Base-by-base conservation (phyloP, 2,797 vertebrate genomes). In the Karalla daura region DNA sequence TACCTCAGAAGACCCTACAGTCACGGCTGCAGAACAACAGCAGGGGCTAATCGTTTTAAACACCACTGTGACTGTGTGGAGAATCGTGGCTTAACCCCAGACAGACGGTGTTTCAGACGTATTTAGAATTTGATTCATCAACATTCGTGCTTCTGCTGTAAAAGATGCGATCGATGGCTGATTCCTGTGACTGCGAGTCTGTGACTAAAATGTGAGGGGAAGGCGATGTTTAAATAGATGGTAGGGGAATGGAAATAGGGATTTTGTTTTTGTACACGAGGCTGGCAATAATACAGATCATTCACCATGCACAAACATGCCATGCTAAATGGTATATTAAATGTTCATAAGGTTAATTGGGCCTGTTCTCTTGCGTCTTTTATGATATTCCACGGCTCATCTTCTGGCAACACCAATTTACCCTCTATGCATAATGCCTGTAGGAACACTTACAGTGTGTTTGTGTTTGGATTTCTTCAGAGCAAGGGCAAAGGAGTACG, bases 331-430 rank as follows among this genome's bases (percentile, higher is more conserved):
- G 35, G 24, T 43, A 70, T 64, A 61, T 45, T 70, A 45, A 74
- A 72, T 63, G 55, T 80, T 76, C 27, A 46, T 55, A 63, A 44
- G 59, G 68, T 70, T 66, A 76, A 25, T 69, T 64, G 15, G 45
- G 25, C 5, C 21, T 21, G 13, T 53, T 63, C 49, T 59, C 41
- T 47, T 21, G n/a, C 69, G 74, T 69, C 72, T 56, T 74, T 77
- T 32, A 55, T 71, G 53, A 63, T 68, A 67, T 66, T 77, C 75
- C 56, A 74, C n/a, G 20, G 61, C 67, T 84, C 74, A 78, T 83
- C 69, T 30, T 75, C 61, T 80, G 61, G 56, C 47, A 78, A 27
- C 46, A 56, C 55, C 43, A 62, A 33, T 80, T 75, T 53, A 63
- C 51, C 64, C 71, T 60, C 44, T 13, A 21, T 45, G 54, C 28